Evolutionary conservation across 2,888 invertebrate species (phyloP), one percentile per base, ranked within the genome.

Genomic region (Malacosoma neustria): DNA sequence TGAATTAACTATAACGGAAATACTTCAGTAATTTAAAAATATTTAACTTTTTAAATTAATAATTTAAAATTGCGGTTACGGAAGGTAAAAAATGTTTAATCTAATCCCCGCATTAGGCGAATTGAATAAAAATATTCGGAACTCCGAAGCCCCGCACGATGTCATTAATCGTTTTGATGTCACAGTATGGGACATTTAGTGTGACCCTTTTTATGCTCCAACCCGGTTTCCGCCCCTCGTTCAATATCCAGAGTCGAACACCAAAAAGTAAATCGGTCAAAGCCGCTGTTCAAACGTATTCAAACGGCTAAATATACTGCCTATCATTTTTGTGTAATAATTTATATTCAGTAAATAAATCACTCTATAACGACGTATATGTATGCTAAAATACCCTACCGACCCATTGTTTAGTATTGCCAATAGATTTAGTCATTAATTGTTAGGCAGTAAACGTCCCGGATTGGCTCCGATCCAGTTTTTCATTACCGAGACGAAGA

Each of bases 151-250:
- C 71, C 72, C 63, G 49, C 68, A 62, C 66, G 61, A 61, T 60
- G 67, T 71, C 81, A 84, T 84, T 80, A 81, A 84, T 84, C 82
- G 81, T 79, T 79, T 72, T 65, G 79, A 77, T 82, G 81, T 81
- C 81, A 72, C 80, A 71, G 81, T 81, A 80, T 75, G 79, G 80
- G 79, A 82, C 80, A 79, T 82, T 84, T 80, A 81, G 81, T 80
- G 77, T 75, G 79, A 82, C 82, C 81, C 81, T 82, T 82, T 82
- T 82, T 77, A 76, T 70, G 67, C 65, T 68, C 50, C 52, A 59
- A 61, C 72, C 54, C 69, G 63, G 71, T 73, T 71, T 72, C 67
- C 69, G 72, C 61, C 65, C 68, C 66, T 77, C 73, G 67, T 57
- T 59, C 57, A 67, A 71, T 65, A 59, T 61, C 65, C 65, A 72